Conservation (phyloP, 2,797 vertebrate genomes). For the Poecilia gillii region DNA sequence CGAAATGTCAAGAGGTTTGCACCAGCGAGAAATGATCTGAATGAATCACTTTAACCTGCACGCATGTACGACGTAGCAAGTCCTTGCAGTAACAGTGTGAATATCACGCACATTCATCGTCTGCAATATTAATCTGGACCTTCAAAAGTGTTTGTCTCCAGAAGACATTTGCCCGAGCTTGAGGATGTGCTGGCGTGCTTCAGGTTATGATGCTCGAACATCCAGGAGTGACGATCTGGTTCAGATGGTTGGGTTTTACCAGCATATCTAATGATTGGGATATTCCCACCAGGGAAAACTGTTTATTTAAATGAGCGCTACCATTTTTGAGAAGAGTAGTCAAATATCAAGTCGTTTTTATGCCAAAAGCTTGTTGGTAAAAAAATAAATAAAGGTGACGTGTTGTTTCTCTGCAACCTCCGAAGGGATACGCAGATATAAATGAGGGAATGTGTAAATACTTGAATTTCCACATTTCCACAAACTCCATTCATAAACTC, state of each 20-base stretch:
- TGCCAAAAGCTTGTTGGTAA: neutral
- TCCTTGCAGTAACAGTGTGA: neutral
- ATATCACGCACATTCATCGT: neutral
- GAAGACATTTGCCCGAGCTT: neutral
- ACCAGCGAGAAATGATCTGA: constrained; percentile 22
- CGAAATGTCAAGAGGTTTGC: constrained; percentile 66
- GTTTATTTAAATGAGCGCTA: neutral
- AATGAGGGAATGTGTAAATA: neutral
- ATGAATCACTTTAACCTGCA: constrained; percentile 52
- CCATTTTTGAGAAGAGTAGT: neutral
- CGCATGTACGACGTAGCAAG: neutral
- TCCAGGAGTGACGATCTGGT: neutral
- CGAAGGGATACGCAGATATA: neutral
- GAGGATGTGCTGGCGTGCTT: neutral
- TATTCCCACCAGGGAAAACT: neutral
- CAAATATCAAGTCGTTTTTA: neutral
- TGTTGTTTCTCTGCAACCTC: neutral
- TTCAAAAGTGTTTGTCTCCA: neutral
- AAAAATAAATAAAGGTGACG: neutral
- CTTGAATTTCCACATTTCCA: neutral
- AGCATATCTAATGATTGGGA: neutral
- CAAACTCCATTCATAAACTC: too few relatives aligned
- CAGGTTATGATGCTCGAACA: neutral
- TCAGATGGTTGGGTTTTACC: neutral
- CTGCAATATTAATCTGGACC: neutral